phyloP scores from a whole-genome alignment of 2,888 invertebrate species.

The Nomada hirtipes region DNA sequence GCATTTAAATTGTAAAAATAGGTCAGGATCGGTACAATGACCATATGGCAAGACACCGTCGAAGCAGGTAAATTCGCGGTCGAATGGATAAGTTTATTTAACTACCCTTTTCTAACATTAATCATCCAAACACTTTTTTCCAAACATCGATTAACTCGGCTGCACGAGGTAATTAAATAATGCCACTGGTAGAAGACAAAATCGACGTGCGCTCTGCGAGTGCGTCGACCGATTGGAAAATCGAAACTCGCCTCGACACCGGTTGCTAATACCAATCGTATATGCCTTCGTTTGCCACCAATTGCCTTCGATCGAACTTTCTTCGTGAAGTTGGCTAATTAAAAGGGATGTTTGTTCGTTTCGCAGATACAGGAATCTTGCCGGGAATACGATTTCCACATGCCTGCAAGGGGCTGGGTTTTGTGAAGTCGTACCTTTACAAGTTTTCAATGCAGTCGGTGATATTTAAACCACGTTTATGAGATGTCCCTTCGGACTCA shows the following conservation, averaged over 20 bases:
- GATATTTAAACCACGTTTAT: constrained; percentile 9
- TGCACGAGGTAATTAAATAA: constrained; percentile 31
- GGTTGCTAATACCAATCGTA: neutral
- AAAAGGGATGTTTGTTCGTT: constrained; percentile 2
- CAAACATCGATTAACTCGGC: constrained; percentile 16
- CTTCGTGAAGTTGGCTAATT: constrained; percentile 10
- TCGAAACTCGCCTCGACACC: constrained; percentile 8
- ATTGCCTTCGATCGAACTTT: neutral
- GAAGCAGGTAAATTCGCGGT: too few species aligned
- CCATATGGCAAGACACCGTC: too few species aligned
- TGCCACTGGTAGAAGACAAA: neutral
- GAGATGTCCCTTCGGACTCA: neutral
- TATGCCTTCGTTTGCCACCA: too few species aligned
- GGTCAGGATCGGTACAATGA: too few species aligned
- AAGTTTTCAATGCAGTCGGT: neutral
- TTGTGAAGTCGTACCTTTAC: neutral
- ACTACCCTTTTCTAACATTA: too few species aligned
- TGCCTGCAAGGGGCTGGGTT: neutral
- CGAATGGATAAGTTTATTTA: too few species aligned
- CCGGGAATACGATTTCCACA: constrained; percentile 3
- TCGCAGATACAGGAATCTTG: neutral
- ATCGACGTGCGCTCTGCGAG: neutral
- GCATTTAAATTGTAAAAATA: too few species aligned
- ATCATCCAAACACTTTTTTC: too few species aligned
- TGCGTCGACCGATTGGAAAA: constrained; percentile 21